Evolutionary conservation across 2,113 vertebrate species (phyloP).

Genomic region (Pandion haliaetus): DNA sequence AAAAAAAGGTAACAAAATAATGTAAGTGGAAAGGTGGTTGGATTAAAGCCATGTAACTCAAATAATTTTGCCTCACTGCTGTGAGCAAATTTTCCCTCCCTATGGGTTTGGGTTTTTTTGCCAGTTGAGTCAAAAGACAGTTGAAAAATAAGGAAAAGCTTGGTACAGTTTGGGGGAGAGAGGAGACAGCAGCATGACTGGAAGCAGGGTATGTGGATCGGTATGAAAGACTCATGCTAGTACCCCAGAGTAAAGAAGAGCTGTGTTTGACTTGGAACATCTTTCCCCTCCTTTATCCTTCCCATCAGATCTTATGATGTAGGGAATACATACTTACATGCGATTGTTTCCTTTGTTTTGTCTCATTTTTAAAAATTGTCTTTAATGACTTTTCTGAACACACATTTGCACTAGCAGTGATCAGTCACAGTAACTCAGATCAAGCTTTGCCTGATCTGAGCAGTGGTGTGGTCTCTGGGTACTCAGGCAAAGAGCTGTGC

Average conservation of each 20-base stretch:
- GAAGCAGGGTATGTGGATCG: background rate
- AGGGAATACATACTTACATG: background rate
- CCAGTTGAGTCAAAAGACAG: background rate
- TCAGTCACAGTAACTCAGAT: background rate
- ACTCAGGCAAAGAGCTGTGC: background rate
- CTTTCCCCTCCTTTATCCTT: background rate
- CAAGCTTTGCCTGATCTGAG: background rate
- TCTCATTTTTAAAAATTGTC: background rate
- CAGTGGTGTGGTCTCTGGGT: background rate
- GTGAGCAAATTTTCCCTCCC: background rate
- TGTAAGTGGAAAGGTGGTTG: too few relatives aligned
- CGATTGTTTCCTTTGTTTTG: rapidly evolving
- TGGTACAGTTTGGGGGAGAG: background rate
- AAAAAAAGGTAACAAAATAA: background rate
- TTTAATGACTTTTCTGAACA: background rate
- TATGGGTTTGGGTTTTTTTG: background rate
- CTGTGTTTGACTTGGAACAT: background rate
- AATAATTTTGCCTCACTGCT: background rate
- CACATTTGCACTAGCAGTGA: background rate
- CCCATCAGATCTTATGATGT: background rate
- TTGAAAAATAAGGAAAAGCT: background rate
- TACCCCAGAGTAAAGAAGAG: background rate
- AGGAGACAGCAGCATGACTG: background rate
- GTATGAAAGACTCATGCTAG: background rate
- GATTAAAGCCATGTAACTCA: background rate